Evolutionary conservation across 2,888 invertebrate species (phyloP).

Genomic region (Morpho achilles): DNA sequence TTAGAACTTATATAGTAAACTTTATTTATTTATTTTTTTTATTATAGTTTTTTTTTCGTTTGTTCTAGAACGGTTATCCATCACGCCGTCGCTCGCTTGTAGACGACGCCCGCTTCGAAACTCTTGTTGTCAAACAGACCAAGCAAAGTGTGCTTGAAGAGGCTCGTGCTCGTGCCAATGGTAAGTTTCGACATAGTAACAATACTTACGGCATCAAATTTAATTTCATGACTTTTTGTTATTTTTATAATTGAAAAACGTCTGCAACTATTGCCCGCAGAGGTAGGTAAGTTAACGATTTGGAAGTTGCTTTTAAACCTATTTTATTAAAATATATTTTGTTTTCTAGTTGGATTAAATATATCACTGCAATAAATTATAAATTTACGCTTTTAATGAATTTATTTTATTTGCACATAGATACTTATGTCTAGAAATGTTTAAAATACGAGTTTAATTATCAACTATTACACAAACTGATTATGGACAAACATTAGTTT

Average conservation of each 20-base stretch:
- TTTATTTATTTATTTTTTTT: too few relatives aligned
- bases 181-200: constrained; percentile 62
- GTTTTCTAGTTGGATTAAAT: too few relatives aligned
- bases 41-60: constrained; percentile 40
- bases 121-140: constrained; percentile 95
- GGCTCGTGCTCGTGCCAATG: constrained; percentile 92
- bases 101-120: constrained; percentile 98
- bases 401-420: too few relatives aligned
- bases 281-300: too few relatives aligned
- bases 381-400: not conserved
- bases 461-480: too few relatives aligned
- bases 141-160: constrained; percentile 95
- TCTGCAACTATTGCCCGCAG: not conserved
- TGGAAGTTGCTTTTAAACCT: too few relatives aligned
- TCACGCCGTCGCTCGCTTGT: constrained; percentile 97
- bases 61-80: constrained; percentile 96
- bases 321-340: not conserved
- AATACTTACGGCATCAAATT: not conserved
- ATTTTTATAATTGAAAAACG: not conserved
- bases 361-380: not conserved
- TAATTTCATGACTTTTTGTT: constrained; percentile 9
- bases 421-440: too few relatives aligned
- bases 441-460: too few relatives aligned
- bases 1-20: too few relatives aligned
- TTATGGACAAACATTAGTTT: too few relatives aligned